Evolutionary conservation across 2,113 vertebrate genomes (phyloP).

Genomic region (Muntiacus muntjak): DNA sequence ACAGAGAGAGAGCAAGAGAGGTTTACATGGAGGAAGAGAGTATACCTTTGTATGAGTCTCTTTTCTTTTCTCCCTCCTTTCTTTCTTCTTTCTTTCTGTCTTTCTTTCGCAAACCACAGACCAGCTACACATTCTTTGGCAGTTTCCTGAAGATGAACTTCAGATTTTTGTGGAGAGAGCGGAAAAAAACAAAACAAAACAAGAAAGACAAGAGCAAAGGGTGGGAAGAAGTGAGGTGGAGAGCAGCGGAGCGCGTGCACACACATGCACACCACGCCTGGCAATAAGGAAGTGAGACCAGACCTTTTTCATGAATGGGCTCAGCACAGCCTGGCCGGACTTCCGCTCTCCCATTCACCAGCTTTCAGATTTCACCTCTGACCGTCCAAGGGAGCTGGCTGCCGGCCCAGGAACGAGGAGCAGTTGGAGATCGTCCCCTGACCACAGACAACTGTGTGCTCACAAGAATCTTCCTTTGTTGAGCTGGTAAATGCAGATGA

Average conservation of each 20-base stretch:
- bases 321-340: conserved; percentile 53
- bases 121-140: conserved; percentile 55
- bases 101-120: conserved; percentile 46
- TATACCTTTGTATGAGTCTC: neutral
- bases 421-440: conserved; percentile 44
- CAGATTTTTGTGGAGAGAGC: conserved; percentile 32
- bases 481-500: neutral
- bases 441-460: conserved; percentile 58
- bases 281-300: conserved; percentile 70
- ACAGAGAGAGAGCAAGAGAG: too few relatives aligned
- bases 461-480: conserved; percentile 16
- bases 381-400: conserved; percentile 66
- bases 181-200: neutral
- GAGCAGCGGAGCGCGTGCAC: neutral
- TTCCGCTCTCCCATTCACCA: conserved; percentile 69
- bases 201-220: neutral
- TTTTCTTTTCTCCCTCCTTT: neutral
- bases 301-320: conserved; percentile 75
- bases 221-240: conserved; percentile 6
- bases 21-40: neutral
- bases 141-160: conserved; percentile 56
- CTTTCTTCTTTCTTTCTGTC: neutral
- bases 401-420: conserved; percentile 52
- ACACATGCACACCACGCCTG: conserved; percentile 10
- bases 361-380: conserved; percentile 69